Evolutionary conservation across 1,140 invertebrate species (phyloP).

Genomic region (Drepana arcuata): DNA sequence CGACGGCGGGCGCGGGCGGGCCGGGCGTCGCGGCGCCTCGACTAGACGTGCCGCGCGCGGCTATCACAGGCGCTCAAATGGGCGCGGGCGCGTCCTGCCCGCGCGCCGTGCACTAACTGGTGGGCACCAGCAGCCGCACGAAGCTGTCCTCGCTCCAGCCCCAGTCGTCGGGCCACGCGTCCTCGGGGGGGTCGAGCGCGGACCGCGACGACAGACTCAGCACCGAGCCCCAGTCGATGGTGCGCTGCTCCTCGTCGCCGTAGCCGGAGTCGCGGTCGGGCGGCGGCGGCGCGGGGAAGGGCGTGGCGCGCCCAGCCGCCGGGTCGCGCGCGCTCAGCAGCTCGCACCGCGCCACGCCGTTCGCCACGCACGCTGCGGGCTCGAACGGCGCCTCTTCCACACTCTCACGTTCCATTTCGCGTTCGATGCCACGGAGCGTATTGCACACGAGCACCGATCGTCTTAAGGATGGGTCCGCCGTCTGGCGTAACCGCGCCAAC

Average conservation of each 20-base stretch:
- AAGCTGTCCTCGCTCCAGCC: slow-evolving; percentile 68
- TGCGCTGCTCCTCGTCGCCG: slow-evolving; percentile 84
- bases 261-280: slow-evolving; percentile 82
- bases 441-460: slow-evolving; percentile 96
- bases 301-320: slow-evolving; percentile 60
- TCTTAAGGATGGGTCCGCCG: slow-evolving; percentile 90
- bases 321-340: slow-evolving; percentile 75
- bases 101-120: slow-evolving; percentile 66
- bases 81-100: slow-evolving; percentile 59
- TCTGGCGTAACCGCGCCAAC: slow-evolving; percentile 88
- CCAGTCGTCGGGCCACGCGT: slow-evolving; percentile 70
- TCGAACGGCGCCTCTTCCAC: slow-evolving; percentile 65
- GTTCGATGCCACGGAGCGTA: slow-evolving; percentile 90
- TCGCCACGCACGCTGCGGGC: slow-evolving; percentile 57
- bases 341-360: slow-evolving; percentile 63
- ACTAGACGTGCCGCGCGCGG: slow-evolving; percentile 17
- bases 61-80: slow-evolving; percentile 56
- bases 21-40: slow-evolving; percentile 26
- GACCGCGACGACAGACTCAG: slow-evolving; percentile 88
- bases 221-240: slow-evolving; percentile 93
- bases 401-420: slow-evolving; percentile 89
- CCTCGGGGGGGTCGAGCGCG: slow-evolving; percentile 86
- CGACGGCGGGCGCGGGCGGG: slow-evolving; percentile 24
- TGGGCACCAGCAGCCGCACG: slow-evolving; percentile 68
- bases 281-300: slow-evolving; percentile 56